Conservation (phyloP, 2,797 vertebrate species). For the Sarcophilus harrisii region DNA sequence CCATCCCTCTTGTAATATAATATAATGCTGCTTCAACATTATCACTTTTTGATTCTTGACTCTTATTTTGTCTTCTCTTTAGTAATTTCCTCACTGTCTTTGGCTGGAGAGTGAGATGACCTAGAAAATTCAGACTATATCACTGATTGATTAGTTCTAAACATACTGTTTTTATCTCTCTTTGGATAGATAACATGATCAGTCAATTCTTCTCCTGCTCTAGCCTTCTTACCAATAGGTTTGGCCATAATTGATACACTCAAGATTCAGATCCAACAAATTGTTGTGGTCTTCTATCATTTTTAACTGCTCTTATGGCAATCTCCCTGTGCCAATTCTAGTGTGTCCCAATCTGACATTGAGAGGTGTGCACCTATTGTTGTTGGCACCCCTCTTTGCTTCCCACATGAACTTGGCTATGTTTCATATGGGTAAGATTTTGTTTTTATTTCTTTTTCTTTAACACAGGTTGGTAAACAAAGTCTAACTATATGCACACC, state of each 20-base stretch:
- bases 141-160: not conserved
- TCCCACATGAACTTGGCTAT: not conserved
- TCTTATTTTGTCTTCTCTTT: not conserved
- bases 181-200: constrained; percentile 3
- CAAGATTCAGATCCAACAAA: not conserved
- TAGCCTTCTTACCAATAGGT: not conserved
- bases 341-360: not conserved
- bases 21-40: not conserved
- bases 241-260: not conserved
- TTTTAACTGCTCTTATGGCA: not conserved
- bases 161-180: not conserved
- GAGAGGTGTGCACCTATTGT: not conserved
- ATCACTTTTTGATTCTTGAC: not conserved
- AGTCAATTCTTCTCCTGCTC: not conserved
- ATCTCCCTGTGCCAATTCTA: not conserved
- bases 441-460: constrained; percentile 8
- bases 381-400: not conserved
- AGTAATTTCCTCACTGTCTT: not conserved
- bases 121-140: not conserved
- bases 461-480: not conserved
- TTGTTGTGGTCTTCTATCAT: not conserved
- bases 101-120: not conserved
- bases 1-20: not conserved
- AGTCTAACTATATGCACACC: not conserved
- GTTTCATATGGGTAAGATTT: not conserved